Evolutionary conservation across 2,797 vertebrate genomes (phyloP).

Genomic region (Gambusia yucatana): DNA sequence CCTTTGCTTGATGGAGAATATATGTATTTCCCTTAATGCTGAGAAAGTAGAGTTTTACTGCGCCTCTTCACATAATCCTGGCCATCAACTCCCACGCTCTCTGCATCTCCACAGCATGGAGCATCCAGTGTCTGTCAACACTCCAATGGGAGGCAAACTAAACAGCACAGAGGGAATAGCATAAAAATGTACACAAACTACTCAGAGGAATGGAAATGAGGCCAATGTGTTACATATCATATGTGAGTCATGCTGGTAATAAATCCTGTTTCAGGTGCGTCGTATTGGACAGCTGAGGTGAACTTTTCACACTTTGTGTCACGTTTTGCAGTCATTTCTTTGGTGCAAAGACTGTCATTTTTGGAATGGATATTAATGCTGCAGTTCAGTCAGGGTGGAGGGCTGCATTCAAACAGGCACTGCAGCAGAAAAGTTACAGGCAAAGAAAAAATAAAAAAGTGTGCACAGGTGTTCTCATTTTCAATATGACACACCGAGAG

Average conservation of each 20-base stretch:
- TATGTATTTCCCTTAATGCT: conserved; percentile 24
- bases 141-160: conserved; percentile 71
- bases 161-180: conserved; percentile 61
- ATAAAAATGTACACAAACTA: conserved; percentile 47
- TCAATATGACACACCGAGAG: conserved; percentile 9
- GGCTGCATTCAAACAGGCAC: conserved; percentile 33
- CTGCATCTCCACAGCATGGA: conserved; percentile 76
- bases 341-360: conserved; percentile 25
- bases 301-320: conserved; percentile 36
- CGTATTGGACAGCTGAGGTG: conserved; percentile 2
- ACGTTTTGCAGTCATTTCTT: conserved; percentile 37
- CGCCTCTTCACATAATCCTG: conserved; percentile 57
- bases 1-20: conserved; percentile 13
- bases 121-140: conserved; percentile 79
- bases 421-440: conserved; percentile 17
- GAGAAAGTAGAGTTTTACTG: conserved; percentile 56
- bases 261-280: conserved; percentile 7
- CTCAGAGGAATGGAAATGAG: conserved; percentile 36
- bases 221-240: conserved; percentile 29
- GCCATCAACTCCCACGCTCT: conserved; percentile 75
- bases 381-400: conserved; percentile 25
- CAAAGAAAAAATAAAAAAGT: conserved; percentile 23
- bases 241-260: conserved; percentile 27
- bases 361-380: conserved; percentile 35
- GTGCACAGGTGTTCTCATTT: conserved; percentile 5